phyloP scores from a whole-genome alignment of 2,888 invertebrate species.

The Diogma glabrata region DNA sequence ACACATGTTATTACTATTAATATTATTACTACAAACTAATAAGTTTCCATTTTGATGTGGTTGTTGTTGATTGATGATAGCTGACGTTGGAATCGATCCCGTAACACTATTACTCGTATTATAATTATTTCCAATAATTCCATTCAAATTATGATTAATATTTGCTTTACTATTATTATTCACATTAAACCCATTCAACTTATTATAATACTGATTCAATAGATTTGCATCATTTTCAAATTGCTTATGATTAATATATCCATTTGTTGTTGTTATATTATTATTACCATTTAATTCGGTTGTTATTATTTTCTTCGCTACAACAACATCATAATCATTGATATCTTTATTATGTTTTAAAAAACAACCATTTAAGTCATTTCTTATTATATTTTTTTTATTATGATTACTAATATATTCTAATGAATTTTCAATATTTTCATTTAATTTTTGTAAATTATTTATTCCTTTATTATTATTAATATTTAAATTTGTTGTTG shows the following conservation, averaged over 20 bases:
- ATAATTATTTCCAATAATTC: constrained; percentile 13
- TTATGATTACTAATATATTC: not conserved
- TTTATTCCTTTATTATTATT: not conserved
- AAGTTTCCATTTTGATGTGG: no score
- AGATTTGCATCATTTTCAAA: constrained; percentile 35
- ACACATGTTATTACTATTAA: no score
- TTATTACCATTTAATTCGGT: not conserved
- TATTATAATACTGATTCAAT: constrained; percentile 32
- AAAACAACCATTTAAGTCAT: not conserved
- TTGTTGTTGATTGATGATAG: no score
- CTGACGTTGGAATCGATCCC: no score
- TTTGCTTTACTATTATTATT: not conserved
- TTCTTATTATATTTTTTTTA: not conserved
- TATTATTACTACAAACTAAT: no score
- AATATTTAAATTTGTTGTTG: not conserved
- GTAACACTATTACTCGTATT: no score
- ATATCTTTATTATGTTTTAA: not conserved
- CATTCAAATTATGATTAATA: not conserved
- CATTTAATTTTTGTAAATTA: no score
- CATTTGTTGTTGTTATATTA: no score
- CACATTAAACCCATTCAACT: constrained; percentile 21
- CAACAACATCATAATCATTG: no score
- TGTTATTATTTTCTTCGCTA: no score
- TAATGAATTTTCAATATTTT: not conserved
- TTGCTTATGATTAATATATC: constrained; percentile 27